Base-by-base conservation (phyloP, 2,797 vertebrate species). In the Microtus agrestis region DNA sequence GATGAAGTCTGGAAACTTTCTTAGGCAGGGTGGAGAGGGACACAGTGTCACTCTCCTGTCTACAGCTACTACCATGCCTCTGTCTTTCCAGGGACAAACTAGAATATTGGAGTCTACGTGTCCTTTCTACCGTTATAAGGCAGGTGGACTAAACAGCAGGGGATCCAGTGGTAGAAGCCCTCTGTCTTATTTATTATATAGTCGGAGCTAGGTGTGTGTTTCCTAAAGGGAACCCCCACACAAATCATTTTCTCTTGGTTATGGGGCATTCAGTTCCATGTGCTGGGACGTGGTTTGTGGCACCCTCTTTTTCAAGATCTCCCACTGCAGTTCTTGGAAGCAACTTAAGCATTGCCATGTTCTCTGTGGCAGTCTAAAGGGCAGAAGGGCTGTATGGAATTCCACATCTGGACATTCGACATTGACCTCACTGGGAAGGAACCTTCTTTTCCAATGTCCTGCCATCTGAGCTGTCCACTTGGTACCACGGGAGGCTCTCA, bases 31-130 rank as follows among this genome's bases (percentile, higher is more conserved):
- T 81, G 43, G 21, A 25, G 51, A 77, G 84, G 51, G n/a, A 71
- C 14, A 71, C 3, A 43, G 17, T 71, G 31, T 48, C 23, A 43
- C 3, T 76, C 46, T 87, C 61, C 46, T n/a, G 51, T 37, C 43
- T 23, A 6, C 4, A 91, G 69, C 56, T 11, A 10, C 51, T 54
- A 71, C 27, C 37, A 54, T 43, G 1, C 15, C 4, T 48, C 69
- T 17, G 11, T 6, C 13, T 61, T 37, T 63, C 8, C 8, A 78
- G 43, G 51, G 19, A 23, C 51, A 63, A 76, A 46, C 4, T 46
- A 34, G 40, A 78, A 54, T 6, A 1, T 2, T 12, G 2, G 5
- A 6, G 8, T 69, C 61, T 0, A 37, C 4, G 17, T 46, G 6
- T 21, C 21, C 54, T 40, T n/a, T 19, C n/a, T 34, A 6, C 0